Percentiles rank a stretch among this genome's conserved stretches.
Evolutionary conservation across 2,888 invertebrate genomes (phyloP).

Genomic region (Hirtodrosophila duncani): DNA sequence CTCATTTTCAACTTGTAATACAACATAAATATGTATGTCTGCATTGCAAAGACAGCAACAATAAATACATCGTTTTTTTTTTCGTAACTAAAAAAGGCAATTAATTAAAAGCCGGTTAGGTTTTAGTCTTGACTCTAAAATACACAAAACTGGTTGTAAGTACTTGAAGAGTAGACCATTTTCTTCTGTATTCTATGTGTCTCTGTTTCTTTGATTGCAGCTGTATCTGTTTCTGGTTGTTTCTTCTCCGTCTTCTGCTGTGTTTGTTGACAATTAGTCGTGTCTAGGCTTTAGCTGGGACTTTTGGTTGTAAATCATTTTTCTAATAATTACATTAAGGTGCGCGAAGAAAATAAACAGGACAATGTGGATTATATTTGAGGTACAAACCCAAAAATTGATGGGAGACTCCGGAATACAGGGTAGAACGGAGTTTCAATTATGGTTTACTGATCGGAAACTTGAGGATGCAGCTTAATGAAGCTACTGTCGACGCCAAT

Average conservation of each 20-base stretch:
- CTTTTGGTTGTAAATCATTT: conserved; percentile 34
- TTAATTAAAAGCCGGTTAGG: conserved; percentile 72
- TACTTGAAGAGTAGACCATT: conserved; percentile 15
- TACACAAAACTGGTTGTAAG: conserved; percentile 55
- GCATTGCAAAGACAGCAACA: conserved; percentile 29
- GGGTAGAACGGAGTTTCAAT: too few species aligned
- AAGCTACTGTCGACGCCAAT: too few species aligned
- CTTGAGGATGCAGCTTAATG: too few species aligned
- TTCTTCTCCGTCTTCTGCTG: conserved; percentile 29
- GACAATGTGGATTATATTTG: too few species aligned
- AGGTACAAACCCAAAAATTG: too few species aligned
- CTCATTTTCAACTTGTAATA: background rate
- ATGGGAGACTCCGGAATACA: too few species aligned
- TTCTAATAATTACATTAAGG: conserved; percentile 47
- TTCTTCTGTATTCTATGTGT: conserved; percentile 9
- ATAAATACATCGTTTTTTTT: conserved; percentile 74
- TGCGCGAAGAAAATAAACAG: too few species aligned
- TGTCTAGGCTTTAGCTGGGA: background rate
- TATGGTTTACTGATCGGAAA: too few species aligned
- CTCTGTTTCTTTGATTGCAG: background rate
- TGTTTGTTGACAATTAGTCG: too few species aligned
- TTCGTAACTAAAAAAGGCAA: conserved; percentile 74
- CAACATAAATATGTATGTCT: conserved; percentile 4
- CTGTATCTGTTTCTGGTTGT: conserved; percentile 1
- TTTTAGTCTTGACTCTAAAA: conserved; percentile 33